Base-by-base conservation (phyloP, 2,113 vertebrate species). In the Corynorhinus townsendii region DNA sequence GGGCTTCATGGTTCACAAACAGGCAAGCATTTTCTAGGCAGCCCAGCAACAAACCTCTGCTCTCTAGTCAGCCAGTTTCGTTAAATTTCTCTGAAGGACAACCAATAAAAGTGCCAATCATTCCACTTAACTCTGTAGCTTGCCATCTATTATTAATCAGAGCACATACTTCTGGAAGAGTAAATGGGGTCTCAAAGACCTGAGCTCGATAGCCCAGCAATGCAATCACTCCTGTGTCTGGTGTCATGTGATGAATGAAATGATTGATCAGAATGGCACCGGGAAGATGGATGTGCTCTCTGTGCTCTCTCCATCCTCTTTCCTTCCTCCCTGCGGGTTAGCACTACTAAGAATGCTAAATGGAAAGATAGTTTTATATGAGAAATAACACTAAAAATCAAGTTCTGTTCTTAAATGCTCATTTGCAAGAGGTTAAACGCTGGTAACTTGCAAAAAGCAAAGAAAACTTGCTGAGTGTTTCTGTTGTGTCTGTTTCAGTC, bases 101-200 rank as follows among this genome's bases (percentile, higher is more conserved):
- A 77, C 22, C 59, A 93, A 93, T 96, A 96, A 94, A 97, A 95
- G 19, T 97, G 85, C 43, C 89, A 95, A 91, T 97, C 86, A 93
- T 86, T 89, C 56, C 72, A 69, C 91, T 89, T 89, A 97, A 95
- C 91, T 89, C 86, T 95, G 93, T 96, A 84, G 91, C 85, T 93
- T 95, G 94, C 71, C 89, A 95, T 95, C 49, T 97, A 97, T 97
- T 97, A 97, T 97, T 98, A 93, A 97, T 96, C 30, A 56, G 94
- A 86, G 77, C 85, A 89, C 76, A 89, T 95, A 54, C 24, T 95
- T 97, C 93, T 93, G 86, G 73, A 95, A 95, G 47, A 94, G 59
- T 2, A 80, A 90, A 95, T 93, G 91, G 77, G 5, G 28, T 89
- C 92, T 96, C 85, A 86, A 81, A 97, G 43, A 90, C 86, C 82